Evolutionary conservation across 2,113 vertebrate genomes (phyloP), one percentile per base, ranked within the genome.

Genomic region (Tenrec ecaudatus): DNA sequence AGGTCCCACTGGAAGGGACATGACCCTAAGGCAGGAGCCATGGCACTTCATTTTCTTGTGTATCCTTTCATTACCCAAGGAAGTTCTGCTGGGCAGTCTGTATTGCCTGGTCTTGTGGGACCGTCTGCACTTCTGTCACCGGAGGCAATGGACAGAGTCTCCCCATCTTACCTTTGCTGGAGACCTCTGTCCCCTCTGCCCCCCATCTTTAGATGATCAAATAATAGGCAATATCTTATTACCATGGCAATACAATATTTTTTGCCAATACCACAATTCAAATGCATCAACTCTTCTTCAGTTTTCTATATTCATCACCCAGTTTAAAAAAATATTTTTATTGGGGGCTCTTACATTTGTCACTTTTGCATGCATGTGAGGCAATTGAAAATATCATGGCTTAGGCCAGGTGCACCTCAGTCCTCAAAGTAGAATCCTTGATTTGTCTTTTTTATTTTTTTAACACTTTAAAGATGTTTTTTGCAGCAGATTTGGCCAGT

Each of bases 201-300:
- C 85, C 83, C 92, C 69, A 31, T 77, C 43, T 90, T 89, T 79
- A 82, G 25, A 23, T 75, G 86, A 31, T 90, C 73, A 57, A 62
- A 33, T 81, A 57, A 88, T 19, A 66, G 17, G 29, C 11, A 53
- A 40, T 66, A 62, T 3, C 57, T 82, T 89, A 36, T 80, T 89
- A 69, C 15, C 66, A 31, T 68, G 8, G 12, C 3, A 27, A 27
- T 66, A 25, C 64, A 66, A 68, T 68, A 68, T 68, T 68, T 8
- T 68, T 68, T 31, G 10, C 29, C 27, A 68, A 29, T 12, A 68
- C 7, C 27, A 68, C 31, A 68, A 68, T 68, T 68, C 66, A 31
- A 68, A 31, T 17, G 29, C 29, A 68, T 68, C 15, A 31, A 14
- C 31, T 68, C 66, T 68, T 68, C 66, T 68, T 68, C 66, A 68